Evolutionary conservation across 2,797 vertebrate species (phyloP).

Genomic region (Alosa sapidissima): DNA sequence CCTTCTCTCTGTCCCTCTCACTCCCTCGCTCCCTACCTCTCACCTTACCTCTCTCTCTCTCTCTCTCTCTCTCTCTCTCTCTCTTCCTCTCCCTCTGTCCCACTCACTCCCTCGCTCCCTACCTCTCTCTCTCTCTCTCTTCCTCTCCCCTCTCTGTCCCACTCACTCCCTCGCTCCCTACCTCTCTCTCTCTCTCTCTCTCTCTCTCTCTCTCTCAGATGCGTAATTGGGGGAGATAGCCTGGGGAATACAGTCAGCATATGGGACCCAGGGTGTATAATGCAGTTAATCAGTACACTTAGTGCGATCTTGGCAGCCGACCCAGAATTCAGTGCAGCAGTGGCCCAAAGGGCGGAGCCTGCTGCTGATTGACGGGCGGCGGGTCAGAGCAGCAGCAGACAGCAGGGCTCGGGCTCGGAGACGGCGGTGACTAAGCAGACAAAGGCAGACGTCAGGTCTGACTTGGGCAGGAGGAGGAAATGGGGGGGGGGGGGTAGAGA

Average conservation of each 20-base stretch:
- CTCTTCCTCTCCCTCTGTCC: background rate
- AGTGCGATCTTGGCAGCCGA: constrained; percentile 39
- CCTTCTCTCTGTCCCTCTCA: background rate
- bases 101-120: background rate
- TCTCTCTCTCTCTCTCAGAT: background rate
- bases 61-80: background rate
- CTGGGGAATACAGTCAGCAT: background rate
- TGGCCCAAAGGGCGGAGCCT: constrained; percentile 37
- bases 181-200: background rate
- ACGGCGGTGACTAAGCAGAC: constrained; percentile 46
- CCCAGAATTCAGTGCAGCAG: constrained; percentile 32
- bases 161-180: background rate
- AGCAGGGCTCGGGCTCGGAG: constrained; percentile 40
- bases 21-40: background rate
- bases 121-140: background rate
- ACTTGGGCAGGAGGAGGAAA: background rate
- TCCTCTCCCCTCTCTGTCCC: background rate
- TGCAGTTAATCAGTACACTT: constrained; percentile 54
- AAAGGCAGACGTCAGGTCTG: constrained; percentile 40
- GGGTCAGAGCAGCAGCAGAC: constrained; percentile 37
- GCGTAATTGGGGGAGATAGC: constrained; percentile 15
- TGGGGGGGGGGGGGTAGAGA: background rate
- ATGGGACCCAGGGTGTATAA: constrained; percentile 11
- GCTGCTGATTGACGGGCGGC: constrained; percentile 47
- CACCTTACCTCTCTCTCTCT: background rate